Evolutionary conservation across 1,140 invertebrate genomes (phyloP), one percentile per base, ranked within the genome.

Genomic region (Eumaeus atala): DNA sequence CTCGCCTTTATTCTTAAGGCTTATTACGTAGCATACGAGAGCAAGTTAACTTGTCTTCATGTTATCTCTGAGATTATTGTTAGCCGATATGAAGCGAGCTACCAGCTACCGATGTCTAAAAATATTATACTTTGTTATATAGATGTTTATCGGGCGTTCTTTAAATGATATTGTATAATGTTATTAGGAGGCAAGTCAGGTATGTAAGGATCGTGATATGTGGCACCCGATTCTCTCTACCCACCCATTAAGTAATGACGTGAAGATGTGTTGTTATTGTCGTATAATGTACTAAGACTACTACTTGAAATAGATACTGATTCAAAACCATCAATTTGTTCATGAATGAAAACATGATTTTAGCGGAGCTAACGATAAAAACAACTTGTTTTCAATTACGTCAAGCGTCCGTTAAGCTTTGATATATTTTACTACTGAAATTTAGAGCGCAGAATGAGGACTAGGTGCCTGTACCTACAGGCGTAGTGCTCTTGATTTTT

Each of bases 31-130:
- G 64, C 70, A 67, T 72, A 61, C 51, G 70, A 74, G 67, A 74
- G 67, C 75, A 79, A 83, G 74, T 83, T 82, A 84, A 82, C 79
- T 83, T 83, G 82, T 85, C 74, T 72, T 58, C 67, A 57, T 68
- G 66, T 80, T 85, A 85, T 85, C 79, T 72, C 50, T 38, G 59
- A 83, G 82, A 85, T 85, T 85, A 82, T 77, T 74, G 73, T 78
- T 58, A 62, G 66, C 68, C 67, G 82, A 85, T 85, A 83, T 68
- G 65, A 62, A 51, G 59, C 60, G 64, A 66, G 62, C 61, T 56
- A 63, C 59, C 68, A 51, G 58, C 61, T 59, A 59, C 44, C 33
- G 56, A 56, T 53, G 47, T 61, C 47, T 58, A 49, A 58, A 57
- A 64, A 60, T 67, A 56, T 62, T 52, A 59, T 34, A 38, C 47